Evolutionary conservation across 1,140 invertebrate species (phyloP).

Genomic region (Drosophila simulans): DNA sequence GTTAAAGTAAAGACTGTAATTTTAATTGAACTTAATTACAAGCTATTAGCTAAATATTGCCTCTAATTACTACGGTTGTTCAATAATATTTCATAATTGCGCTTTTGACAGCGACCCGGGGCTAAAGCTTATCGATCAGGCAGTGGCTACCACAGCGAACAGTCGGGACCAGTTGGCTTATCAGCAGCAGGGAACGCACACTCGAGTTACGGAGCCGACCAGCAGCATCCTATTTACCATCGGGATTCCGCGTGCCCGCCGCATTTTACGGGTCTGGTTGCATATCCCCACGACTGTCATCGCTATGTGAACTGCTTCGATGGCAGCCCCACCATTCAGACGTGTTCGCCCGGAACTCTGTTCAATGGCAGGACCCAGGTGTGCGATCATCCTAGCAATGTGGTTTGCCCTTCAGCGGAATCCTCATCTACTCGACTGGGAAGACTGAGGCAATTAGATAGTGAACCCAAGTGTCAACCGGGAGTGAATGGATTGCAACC

Average conservation of each 20-base stretch:
- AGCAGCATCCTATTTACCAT: constrained; percentile 67
- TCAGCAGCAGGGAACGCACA: constrained; percentile 36
- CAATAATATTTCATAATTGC: constrained; percentile 61
- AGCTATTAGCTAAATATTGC: constrained; percentile 3
- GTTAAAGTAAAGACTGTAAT: background rate
- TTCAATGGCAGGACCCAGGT: constrained; percentile 88
- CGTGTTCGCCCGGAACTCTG: constrained; percentile 88
- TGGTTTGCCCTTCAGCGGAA: constrained; percentile 8
- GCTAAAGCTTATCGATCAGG: constrained; percentile 65
- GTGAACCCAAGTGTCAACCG: constrained; percentile 80
- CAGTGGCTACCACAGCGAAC: constrained; percentile 33
- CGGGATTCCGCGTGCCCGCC: constrained; percentile 85
- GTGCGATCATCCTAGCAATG: constrained; percentile 87
- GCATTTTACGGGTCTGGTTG: constrained; percentile 86
- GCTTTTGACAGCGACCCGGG: constrained; percentile 55
- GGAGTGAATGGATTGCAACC: constrained; percentile 86
- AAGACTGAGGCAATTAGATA: constrained; percentile 36
- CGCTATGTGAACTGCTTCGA: constrained; percentile 89
- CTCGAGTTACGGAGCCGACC: constrained; percentile 23
- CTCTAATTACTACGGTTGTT: constrained; percentile 19
- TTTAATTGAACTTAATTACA: constrained; percentile 24
- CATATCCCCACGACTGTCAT: constrained; percentile 88
- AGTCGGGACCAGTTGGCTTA: constrained; percentile 50
- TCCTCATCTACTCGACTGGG: constrained; percentile 42
- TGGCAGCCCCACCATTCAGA: constrained; percentile 86